phyloP scores from a whole-genome alignment of 2,888 invertebrate species.

The Psylliodes chrysocephalus region DNA sequence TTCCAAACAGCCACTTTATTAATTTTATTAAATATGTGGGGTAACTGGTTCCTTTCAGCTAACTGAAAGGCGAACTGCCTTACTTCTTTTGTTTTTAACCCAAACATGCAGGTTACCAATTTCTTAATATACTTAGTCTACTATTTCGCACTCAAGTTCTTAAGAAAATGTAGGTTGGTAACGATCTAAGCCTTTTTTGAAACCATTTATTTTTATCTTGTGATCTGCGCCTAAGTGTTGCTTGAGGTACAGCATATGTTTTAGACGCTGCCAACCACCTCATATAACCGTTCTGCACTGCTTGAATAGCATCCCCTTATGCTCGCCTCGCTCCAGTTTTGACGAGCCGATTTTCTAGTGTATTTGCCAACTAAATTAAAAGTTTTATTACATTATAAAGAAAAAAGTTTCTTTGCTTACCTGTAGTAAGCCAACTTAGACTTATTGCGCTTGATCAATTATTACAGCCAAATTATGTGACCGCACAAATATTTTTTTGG shows the following conservation, averaged over 20 bases:
- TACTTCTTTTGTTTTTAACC: background rate
- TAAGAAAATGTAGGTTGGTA: too few relatives aligned
- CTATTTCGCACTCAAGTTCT: too few relatives aligned
- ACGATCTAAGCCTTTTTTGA: background rate
- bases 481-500: too few relatives aligned
- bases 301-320: constrained; percentile 9
- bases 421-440: background rate
- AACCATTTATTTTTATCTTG: background rate
- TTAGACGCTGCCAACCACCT: constrained; percentile 16
- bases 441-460: background rate
- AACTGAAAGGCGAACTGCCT: too few relatives aligned
- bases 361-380: constrained; percentile 9
- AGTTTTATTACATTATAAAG: background rate
- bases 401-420: background rate
- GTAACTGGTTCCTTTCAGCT: too few relatives aligned
- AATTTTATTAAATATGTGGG: too few relatives aligned
- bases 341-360: constrained; percentile 11
- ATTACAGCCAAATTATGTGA: background rate
- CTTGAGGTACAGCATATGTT: constrained; percentile 1
- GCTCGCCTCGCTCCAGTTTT: constrained; percentile 13
- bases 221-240: background rate
- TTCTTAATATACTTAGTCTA: background rate
- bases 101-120: constrained; percentile 4
- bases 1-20: too few relatives aligned
- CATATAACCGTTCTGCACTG: constrained; percentile 17